phyloP scores from a whole-genome alignment of 2,797 vertebrate species.

The Epinephelus malabaricus region DNA sequence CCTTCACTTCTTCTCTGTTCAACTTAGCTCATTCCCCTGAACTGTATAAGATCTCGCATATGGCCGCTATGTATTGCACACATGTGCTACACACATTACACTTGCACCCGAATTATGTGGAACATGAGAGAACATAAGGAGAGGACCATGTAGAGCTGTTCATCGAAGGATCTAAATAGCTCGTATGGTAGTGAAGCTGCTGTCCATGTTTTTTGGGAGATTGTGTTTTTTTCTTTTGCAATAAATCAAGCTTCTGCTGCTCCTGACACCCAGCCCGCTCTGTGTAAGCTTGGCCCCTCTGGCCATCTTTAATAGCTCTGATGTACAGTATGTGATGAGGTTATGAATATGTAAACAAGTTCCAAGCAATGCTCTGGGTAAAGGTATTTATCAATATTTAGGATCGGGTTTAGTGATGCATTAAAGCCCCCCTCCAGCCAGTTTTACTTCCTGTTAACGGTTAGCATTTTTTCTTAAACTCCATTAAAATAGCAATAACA shows the following conservation, averaged over 20 bases:
- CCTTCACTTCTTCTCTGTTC: slow-evolving; percentile 1
- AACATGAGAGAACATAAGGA: slow-evolving; percentile 49
- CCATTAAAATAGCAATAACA: too few species aligned
- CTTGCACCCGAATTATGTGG: slow-evolving; percentile 34
- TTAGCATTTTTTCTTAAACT: too few species aligned
- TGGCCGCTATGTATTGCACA: slow-evolving; percentile 26
- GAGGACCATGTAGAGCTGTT: slow-evolving; percentile 32
- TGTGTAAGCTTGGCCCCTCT: slow-evolving; percentile 6
- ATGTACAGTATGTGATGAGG: background rate
- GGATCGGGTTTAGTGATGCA: background rate
- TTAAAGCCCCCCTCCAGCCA: background rate
- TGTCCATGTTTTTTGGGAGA: slow-evolving; percentile 13
- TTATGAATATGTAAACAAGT: slow-evolving; percentile 1
- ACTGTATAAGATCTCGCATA: slow-evolving; percentile 31
- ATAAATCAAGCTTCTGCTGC: slow-evolving; percentile 27
- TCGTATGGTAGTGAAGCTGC: slow-evolving; percentile 16
- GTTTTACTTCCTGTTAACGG: too few species aligned
- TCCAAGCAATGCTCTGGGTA: background rate
- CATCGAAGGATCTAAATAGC: slow-evolving; percentile 34
- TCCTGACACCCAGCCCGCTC: slow-evolving; percentile 25
- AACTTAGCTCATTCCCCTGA: slow-evolving; percentile 14
- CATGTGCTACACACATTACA: slow-evolving; percentile 57
- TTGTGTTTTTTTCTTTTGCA: slow-evolving; percentile 8
- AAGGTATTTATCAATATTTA: slow-evolving; percentile 12
- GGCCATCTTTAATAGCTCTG: slow-evolving; percentile 13